Evolutionary conservation across 2,888 invertebrate genomes (phyloP).

Genomic region (Tinea pellionella): DNA sequence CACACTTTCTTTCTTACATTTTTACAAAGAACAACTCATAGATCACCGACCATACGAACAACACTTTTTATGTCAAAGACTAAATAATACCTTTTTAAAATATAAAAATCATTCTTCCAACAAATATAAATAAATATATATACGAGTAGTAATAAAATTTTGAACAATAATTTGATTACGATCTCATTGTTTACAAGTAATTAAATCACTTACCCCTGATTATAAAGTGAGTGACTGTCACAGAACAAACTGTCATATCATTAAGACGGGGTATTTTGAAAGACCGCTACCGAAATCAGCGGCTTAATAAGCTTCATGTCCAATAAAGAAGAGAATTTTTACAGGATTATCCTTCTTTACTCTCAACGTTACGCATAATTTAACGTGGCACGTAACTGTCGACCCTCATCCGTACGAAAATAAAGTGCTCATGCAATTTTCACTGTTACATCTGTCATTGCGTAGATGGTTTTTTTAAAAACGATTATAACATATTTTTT

Average conservation of each 20-base stretch:
- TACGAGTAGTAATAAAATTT: no score
- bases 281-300: constrained; percentile 12
- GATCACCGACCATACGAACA: no score
- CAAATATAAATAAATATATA: no score
- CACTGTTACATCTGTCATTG: constrained; percentile 12
- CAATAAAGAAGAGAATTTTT: constrained; percentile 46
- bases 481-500: background rate
- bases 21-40: no score
- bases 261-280: constrained; percentile 9
- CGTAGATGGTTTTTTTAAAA: background rate
- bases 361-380: constrained; percentile 49
- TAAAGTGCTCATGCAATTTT: constrained; percentile 19
- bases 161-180: no score
- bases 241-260: constrained; percentile 4
- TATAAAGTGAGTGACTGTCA: background rate
- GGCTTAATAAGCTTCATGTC: constrained; percentile 20
- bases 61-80: no score
- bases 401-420: constrained; percentile 44
- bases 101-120: no score
- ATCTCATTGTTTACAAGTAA: background rate
- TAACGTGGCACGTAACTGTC: constrained; percentile 54
- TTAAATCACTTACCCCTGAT: background rate
- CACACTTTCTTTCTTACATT: no score
- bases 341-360: constrained; percentile 59
- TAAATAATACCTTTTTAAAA: no score